Evolutionary conservation across 2,113 vertebrate species (phyloP), one percentile per base, ranked within the genome.

Genomic region (Dicrurus megarhynchus): DNA sequence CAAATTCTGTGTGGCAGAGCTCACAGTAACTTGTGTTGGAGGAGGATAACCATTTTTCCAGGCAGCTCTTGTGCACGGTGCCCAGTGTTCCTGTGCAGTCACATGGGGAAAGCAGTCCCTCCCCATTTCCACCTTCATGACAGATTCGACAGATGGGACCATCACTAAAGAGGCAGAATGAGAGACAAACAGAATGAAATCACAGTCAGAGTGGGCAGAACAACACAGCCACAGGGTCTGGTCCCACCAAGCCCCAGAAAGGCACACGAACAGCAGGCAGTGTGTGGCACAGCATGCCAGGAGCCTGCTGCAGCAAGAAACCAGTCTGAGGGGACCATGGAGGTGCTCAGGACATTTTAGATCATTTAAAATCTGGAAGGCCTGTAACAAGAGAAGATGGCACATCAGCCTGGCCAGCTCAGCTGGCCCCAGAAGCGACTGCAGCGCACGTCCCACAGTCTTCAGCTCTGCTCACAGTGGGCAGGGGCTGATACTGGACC

Each of bases 1-100:
- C 98, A 95, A 99, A 99, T 96, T 99, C 98, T 4, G 99, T 99
- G 98, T 99, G 99, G 97, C 99, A 99, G 77, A 99, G 98, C 98
- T 99, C 99, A 44, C 99, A 99, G 98, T 99, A 99, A 98, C 98
- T 99, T 95, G 99, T 99, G 98, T 99, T 99, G 87, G 99, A 99
- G 21, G 99, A 99, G 4, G 99, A 99, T 37, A 99, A 98, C 99
- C 99, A 99, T 96, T 98, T 99, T 97, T 99, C 99, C 97, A 99
- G 97, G 95, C 99, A 99, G 98, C 98, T 99, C 98, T 98, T 99
- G 98, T 99, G 99, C 96, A 99, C 99, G 2, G 99, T 98, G 24
- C 99, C 99, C 97, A 99, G 94, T 0, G 99, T 99, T 86, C 99
- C 99, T 0, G 99, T 99, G 98, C 99, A 99, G 96, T 99, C 98